Evolutionary conservation across 2,888 invertebrate species (phyloP).

Genomic region (Atherix ibis): DNA sequence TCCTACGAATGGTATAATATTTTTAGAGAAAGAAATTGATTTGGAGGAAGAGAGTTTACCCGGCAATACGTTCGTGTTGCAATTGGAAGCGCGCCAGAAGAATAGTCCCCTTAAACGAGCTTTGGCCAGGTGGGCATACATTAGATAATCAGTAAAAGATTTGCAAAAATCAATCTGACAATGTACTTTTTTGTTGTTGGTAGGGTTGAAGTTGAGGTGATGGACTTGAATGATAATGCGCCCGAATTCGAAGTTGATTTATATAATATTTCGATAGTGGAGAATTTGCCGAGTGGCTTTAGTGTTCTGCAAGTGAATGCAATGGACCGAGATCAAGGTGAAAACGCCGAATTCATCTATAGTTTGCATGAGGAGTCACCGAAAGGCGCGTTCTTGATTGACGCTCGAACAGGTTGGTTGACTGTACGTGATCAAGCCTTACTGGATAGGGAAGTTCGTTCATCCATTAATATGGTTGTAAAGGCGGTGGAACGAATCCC

Average conservation of each 20-base stretch:
- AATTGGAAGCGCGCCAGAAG: constrained; percentile 62
- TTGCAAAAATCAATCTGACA: too few species aligned
- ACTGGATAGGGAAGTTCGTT: constrained; percentile 62
- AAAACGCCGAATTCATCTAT: constrained; percentile 71
- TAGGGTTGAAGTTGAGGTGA: constrained; percentile 53
- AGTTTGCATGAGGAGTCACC: constrained; percentile 48
- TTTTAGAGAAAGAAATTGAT: constrained; percentile 65
- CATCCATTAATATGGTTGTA: constrained; percentile 57
- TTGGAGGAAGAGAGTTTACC: constrained; percentile 59
- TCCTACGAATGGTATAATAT: constrained; percentile 55
- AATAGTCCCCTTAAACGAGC: constrained; percentile 65
- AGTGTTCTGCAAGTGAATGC: constrained; percentile 45
- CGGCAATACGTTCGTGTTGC: constrained; percentile 56
- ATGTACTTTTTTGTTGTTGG: constrained; percentile 15
- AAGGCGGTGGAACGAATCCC: constrained; percentile 65
- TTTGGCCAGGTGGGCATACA: constrained; percentile 35
- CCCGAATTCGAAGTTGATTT: constrained; percentile 79
- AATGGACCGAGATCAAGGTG: constrained; percentile 65
- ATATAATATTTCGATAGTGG: constrained; percentile 83
- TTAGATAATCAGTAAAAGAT: too few species aligned
- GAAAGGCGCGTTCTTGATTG: constrained; percentile 63
- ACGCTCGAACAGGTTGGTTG: constrained; percentile 68
- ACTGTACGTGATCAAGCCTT: constrained; percentile 60
- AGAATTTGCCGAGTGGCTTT: constrained; percentile 71
- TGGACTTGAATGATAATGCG: constrained; percentile 69